phyloP scores from a whole-genome alignment of 2,797 vertebrate genomes.

The Sciaenops ocellatus region DNA sequence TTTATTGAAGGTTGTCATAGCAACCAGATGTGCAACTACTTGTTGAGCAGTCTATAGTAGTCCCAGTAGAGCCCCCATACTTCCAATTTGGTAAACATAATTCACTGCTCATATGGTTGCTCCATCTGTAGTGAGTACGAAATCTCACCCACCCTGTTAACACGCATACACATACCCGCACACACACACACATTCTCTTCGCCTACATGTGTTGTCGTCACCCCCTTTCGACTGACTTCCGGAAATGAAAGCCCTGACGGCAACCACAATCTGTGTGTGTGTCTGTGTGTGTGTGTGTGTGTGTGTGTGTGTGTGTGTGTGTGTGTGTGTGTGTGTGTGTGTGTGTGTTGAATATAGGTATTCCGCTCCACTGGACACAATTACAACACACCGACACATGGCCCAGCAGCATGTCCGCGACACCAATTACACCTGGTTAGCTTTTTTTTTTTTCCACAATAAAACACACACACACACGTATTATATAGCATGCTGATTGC shows the following conservation, averaged over 20 bases:
- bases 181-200: constrained; percentile 17
- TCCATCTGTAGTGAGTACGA: constrained; percentile 49
- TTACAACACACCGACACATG: constrained; percentile 76
- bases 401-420: constrained; percentile 68
- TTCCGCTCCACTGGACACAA: constrained; percentile 69
- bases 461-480: not conserved
- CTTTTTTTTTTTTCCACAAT: constrained; percentile 9
- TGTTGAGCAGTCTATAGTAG: not conserved
- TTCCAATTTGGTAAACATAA: constrained; percentile 32
- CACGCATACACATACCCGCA: constrained; percentile 22
- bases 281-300: not conserved
- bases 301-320: constrained; percentile 14
- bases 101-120: constrained; percentile 45
- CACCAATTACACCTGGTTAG: constrained; percentile 58
- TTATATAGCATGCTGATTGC: constrained; percentile 41
- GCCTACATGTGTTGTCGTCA: constrained; percentile 28
- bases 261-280: constrained; percentile 28
- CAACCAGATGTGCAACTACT: constrained; percentile 31
- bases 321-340: not conserved
- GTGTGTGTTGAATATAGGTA: constrained; percentile 31
- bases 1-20: constrained; percentile 33
- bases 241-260: constrained; percentile 38
- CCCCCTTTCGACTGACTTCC: constrained; percentile 27
- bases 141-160: constrained; percentile 36
- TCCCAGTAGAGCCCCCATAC: constrained; percentile 1